Base-by-base conservation (phyloP, 2,113 vertebrate species). In the Sapayoa aenigma region DNA sequence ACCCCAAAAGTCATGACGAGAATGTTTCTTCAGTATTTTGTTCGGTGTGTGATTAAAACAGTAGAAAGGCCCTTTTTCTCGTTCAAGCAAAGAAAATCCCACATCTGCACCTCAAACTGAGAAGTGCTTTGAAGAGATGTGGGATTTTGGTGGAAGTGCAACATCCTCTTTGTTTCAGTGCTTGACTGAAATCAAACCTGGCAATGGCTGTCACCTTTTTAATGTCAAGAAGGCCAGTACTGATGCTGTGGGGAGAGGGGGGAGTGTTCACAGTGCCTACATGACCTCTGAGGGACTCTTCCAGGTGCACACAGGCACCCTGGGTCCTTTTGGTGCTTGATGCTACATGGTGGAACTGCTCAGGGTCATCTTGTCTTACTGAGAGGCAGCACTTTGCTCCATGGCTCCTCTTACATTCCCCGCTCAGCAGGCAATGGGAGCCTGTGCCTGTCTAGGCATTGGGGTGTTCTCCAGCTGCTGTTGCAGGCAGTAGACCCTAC, bases 181-280 rank as follows among this genome's bases (percentile, higher is more conserved):
- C 49, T 42, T 39, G 80, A n/a, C 39, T 68, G 56, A 72, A 79
- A 42, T 72, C 1, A 3, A 67, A 46, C 23, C n/a, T 25, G 41
- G 47, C 15, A 37, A 63, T 37, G 76, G 49, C 39, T 86, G 47
- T 33, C 0, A 4, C 62, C 39, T 23, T 27, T 41, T 69, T 24
- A 11, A 53, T 9, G 35, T 33, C 1, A 0, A 63, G 39, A 30
- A 31, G 27, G 62, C 24, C 35, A 21, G 37, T 53, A 9, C 13
- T 71, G 69, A 18, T 0, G 7, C 46, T 73, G 15, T 1, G 2
- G 39, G 69, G 12, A 41, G 11, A 0, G 6, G 8, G 8, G 22
- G 21, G 33, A 49, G 24, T 4, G 11, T 47, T 87, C 3, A 1
- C 6, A 14, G 47, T 42, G 23, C 74, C 56, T 39, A 0, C 0